phyloP scores from a whole-genome alignment of 2,797 vertebrate species.

The Thalassophryne amazonica region DNA sequence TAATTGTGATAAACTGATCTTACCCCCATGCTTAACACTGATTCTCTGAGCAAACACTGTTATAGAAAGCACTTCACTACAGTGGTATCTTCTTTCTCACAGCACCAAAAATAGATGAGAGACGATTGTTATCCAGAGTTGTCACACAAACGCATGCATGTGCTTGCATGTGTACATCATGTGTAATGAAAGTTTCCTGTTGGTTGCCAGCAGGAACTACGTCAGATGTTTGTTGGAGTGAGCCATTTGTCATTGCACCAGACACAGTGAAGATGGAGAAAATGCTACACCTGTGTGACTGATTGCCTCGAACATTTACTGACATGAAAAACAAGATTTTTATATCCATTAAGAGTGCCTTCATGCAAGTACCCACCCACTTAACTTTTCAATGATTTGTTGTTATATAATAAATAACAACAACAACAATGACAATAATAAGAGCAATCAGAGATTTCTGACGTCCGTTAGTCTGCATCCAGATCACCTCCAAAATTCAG shows the following conservation, averaged over 20 bases:
- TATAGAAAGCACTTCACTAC: conserved; percentile 64
- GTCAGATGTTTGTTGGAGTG: conserved; percentile 14
- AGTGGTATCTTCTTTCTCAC: conserved; percentile 69
- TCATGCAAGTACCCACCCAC: no score
- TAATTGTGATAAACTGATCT: conserved; percentile 21
- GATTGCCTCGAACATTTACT: no score
- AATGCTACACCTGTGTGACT: background rate
- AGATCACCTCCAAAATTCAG: no score
- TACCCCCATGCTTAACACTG: conserved; percentile 24
- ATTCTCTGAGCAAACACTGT: conserved; percentile 40
- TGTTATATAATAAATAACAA: no score
- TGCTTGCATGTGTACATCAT: background rate
- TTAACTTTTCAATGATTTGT: no score
- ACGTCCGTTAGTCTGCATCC: no score
- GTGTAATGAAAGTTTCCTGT: conserved; percentile 1
- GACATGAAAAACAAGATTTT: no score
- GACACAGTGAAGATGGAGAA: conserved; percentile 19
- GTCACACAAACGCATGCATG: conserved; percentile 41
- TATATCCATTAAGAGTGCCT: no score
- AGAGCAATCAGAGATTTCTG: no score
- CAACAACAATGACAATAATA: no score
- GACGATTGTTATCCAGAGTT: conserved; percentile 58
- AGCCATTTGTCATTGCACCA: conserved; percentile 21
- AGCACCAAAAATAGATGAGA: conserved; percentile 70
- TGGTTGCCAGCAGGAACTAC: conserved; percentile 32